phyloP scores from a whole-genome alignment of 2,797 vertebrate genomes.

The Carduelis carduelis region DNA sequence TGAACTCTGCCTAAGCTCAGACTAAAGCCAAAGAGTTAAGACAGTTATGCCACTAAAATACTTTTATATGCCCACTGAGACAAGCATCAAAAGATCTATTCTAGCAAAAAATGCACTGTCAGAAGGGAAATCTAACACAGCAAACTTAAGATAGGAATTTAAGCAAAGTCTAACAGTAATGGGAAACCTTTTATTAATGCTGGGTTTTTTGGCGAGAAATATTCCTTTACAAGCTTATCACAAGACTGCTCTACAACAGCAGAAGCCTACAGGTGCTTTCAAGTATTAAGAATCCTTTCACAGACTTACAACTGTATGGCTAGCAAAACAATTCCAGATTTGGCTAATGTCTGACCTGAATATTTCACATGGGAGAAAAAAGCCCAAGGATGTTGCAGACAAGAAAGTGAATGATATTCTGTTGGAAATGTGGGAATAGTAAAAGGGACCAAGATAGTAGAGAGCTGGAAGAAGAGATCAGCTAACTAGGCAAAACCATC shows the following conservation, averaged over 20 bases:
- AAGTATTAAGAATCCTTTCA: not conserved
- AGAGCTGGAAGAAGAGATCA: not conserved
- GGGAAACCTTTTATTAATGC: not conserved
- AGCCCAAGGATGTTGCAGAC: not conserved
- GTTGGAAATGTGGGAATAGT: not conserved
- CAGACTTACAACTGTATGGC: not conserved
- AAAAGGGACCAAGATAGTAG: not conserved
- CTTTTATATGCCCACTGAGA: not conserved
- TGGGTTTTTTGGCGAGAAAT: not conserved
- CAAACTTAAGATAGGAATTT: not conserved
- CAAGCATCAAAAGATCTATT: not conserved
- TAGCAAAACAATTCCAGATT: not conserved
- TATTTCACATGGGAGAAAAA: not conserved
- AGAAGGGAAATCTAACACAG: not conserved
- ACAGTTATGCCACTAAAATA: not conserved
- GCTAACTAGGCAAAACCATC: not conserved
- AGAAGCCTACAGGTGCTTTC: not conserved
- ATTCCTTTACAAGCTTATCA: not conserved
- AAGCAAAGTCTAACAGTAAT: not conserved
- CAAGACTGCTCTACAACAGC: not conserved
- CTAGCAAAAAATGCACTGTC: not conserved
- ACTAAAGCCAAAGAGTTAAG: not conserved
- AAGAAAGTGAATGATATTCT: not conserved
- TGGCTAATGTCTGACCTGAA: not conserved
- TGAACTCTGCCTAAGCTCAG: not conserved